Base-by-base conservation (phyloP, 2,888 invertebrate genomes). In the Prosopocoilus inquinatus region DNA sequence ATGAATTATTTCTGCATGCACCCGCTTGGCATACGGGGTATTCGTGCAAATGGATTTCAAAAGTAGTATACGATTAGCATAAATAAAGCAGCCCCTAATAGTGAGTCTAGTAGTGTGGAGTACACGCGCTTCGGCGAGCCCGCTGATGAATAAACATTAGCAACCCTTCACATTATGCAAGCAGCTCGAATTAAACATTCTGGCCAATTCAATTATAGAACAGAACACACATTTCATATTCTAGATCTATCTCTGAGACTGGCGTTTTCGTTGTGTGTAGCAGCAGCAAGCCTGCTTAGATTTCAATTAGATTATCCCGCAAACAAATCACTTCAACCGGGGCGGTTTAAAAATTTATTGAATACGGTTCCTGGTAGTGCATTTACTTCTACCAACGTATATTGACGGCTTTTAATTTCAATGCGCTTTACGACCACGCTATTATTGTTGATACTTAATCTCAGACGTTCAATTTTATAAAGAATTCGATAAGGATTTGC, bases 151-250 rank as follows among this genome's bases (percentile, higher is more conserved):
- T 75, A 75, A 74, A 75, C 74, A 75, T 75, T 71, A 72, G 73
- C 70, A 70, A 70, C 72, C 73, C 73, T 73, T 71, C 73, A 70
- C 70, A 74, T 75, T 75, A 75, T 75, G 75, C 74, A 75, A 67
- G 70, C 72, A 67, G 69, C 70, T 68, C 69, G 67, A 72, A 74
- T 74, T 74, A 73, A 72, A 73, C 73, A 73, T 74, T 73, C 72
- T 73, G 74, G 71, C 73, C 75, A 72, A 76, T 75, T 75, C 75
- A 75, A 76, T 76, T 76, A 76, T 73, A 71, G 70, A 73, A 71
- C 69, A 71, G 70, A 69, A 70, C 70, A 71, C 70, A 72, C 72
- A 73, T 72, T 73, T 72, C 71, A 72, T 71, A 74, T 72, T 73
- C 73, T 65, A 66, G 67, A 69, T 70, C 67, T 69, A 67, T 64